Percentiles rank a stretch among this genome's conserved stretches.
Conservation (phyloP, 2,797 vertebrate species). For the Prunella strophiata region DNA sequence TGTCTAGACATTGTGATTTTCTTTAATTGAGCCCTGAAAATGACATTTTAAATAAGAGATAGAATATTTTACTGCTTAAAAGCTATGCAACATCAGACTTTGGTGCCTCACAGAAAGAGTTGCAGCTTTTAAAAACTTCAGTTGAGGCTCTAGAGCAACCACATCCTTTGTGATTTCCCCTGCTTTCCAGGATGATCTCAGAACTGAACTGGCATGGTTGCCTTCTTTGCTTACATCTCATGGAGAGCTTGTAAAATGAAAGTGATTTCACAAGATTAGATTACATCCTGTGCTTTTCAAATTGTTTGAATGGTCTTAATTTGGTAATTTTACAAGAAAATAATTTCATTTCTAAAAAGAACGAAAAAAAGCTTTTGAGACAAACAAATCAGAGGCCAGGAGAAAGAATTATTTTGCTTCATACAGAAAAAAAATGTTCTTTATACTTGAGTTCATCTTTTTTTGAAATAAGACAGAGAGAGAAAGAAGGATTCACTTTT, state of each 20-base stretch:
- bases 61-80: not conserved
- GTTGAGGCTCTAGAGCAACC: not conserved
- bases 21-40: not conserved
- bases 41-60: not conserved
- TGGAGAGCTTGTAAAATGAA: not conserved
- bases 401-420: not conserved
- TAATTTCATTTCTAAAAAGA: not conserved
- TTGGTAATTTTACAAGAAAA: not conserved
- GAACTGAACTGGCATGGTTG: not conserved
- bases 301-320: not conserved
- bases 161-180: not conserved
- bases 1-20: not conserved
- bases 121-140: not conserved
- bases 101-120: not conserved
- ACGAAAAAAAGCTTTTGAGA: not conserved
- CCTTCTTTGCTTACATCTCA: not conserved
- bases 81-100: not conserved
- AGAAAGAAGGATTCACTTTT: not conserved
- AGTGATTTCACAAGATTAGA: not conserved
- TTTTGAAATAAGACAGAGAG: not conserved
- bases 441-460: not conserved
- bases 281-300: not conserved
- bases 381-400: not conserved
- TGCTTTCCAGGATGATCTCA: not conserved
- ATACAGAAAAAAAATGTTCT: not conserved